Evolutionary conservation across 2,888 invertebrate genomes (phyloP).

Genomic region (Drosophila leonis): DNA sequence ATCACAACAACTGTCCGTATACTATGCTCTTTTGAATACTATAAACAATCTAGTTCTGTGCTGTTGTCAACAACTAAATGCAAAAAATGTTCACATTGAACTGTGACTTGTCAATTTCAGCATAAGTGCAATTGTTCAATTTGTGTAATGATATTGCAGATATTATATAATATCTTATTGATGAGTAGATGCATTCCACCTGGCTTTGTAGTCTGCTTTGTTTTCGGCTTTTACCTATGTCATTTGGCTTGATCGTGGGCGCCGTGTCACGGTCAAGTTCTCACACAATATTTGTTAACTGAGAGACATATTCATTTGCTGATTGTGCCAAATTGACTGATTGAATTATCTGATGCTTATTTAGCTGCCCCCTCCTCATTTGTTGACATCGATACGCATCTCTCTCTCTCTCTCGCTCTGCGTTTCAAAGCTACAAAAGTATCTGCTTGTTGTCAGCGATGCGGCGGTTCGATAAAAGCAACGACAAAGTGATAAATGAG

Average conservation of each 20-base stretch:
- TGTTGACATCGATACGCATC: constrained; percentile 22
- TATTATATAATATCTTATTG: constrained; percentile 14
- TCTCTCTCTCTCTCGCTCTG: neutral
- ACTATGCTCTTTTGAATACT: neutral
- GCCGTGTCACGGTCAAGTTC: constrained; percentile 29
- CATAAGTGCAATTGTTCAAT: constrained; percentile 28
- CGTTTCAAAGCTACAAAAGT: constrained; percentile 20
- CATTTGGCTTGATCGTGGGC: constrained; percentile 14
- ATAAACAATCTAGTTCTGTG: neutral
- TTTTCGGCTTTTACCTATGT: neutral
- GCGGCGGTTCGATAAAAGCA: constrained; percentile 30
- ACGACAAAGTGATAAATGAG: constrained; percentile 42
- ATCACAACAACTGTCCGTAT: neutral
- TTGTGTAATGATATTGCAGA: constrained; percentile 27
- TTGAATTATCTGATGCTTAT: constrained; percentile 15
- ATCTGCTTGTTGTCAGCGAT: constrained; percentile 25
- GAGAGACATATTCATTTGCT: neutral
- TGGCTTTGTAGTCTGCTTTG: neutral
- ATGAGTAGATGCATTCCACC: constrained; percentile 25
- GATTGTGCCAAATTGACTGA: constrained; percentile 23
- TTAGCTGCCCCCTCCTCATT: neutral
- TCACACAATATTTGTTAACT: constrained; percentile 19
- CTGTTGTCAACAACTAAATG: neutral
- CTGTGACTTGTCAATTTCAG: constrained; percentile 32
- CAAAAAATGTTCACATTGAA: constrained; percentile 34